Evolutionary conservation across 1,140 invertebrate species (phyloP).

Genomic region (Sarcophaga bullata): DNA sequence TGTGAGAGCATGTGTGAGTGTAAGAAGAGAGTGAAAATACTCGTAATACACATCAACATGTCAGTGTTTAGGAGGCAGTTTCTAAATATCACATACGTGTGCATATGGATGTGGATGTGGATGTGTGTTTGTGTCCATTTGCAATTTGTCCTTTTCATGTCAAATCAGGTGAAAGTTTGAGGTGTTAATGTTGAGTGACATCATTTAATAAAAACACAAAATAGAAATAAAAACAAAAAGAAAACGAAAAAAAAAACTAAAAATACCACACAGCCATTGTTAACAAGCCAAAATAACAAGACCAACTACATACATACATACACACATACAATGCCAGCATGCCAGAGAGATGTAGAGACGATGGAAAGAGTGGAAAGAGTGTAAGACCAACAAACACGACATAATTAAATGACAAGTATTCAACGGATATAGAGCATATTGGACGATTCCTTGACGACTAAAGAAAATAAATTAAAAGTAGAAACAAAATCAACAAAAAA

Average conservation of each 20-base stretch:
- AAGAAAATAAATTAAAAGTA: background rate
- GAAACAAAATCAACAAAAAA: background rate
- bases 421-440: slow-evolving; percentile 15
- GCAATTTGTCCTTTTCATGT: slow-evolving; percentile 40
- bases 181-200: slow-evolving; percentile 39
- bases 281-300: background rate
- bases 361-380: background rate
- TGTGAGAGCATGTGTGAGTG: background rate
- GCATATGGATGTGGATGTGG: too few relatives aligned
- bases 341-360: too few relatives aligned
- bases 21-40: background rate
- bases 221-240: background rate
- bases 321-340: too few relatives aligned
- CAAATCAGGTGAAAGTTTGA: slow-evolving; percentile 40
- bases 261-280: slow-evolving; percentile 4
- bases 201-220: slow-evolving; percentile 37
- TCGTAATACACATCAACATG: background rate
- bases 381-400: background rate
- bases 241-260: background rate
- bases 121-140: background rate
- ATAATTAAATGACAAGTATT: slow-evolving; percentile 15
- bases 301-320: background rate
- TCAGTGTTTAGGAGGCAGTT: background rate
- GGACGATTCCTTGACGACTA: background rate
- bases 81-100: too few relatives aligned